These are phyloP conservation scores for Lithobates sylvaticus DNA, from an alignment of 2,797 vertebrate genomes.

Conservation along the genomic window DNA sequence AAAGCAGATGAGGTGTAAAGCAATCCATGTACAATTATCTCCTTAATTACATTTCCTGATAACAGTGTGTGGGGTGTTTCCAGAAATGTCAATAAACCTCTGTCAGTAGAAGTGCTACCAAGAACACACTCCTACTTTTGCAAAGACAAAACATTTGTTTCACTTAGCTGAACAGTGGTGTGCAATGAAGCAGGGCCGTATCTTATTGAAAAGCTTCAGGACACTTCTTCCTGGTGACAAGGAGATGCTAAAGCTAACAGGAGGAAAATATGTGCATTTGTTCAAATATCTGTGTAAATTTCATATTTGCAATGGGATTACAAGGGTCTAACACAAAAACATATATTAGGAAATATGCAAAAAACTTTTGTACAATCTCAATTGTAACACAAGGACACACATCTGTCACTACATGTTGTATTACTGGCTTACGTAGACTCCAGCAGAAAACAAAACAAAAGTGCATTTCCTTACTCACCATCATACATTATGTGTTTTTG, in stretches of 20 bases:
- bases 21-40: slow-evolving; percentile 60
- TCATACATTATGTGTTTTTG: too few species aligned
- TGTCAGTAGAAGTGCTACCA: slow-evolving; percentile 35
- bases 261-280: slow-evolving; percentile 12
- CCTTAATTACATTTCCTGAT: slow-evolving; percentile 63
- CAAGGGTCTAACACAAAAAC: not conserved
- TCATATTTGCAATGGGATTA: not conserved
- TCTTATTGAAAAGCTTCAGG: slow-evolving; percentile 25
- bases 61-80: slow-evolving; percentile 29
- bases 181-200: slow-evolving; percentile 22
- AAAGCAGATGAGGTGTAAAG: slow-evolving; percentile 28
- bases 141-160: slow-evolving; percentile 53
- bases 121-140: slow-evolving; percentile 24
- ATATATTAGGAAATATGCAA: not conserved
- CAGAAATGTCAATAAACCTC: slow-evolving; percentile 41
- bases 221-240: not conserved
- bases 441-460: too few species aligned
- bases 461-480: too few species aligned
- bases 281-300: not conserved
- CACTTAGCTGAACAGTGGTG: slow-evolving; percentile 40
- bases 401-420: too few species aligned
- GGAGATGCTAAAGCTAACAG: slow-evolving; percentile 22
- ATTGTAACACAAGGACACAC: too few species aligned
- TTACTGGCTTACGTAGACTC: too few species aligned
- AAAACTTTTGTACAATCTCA: too few species aligned